Base-by-base conservation (phyloP, 2,797 vertebrate species). In the Neopelma chrysocephalum region DNA sequence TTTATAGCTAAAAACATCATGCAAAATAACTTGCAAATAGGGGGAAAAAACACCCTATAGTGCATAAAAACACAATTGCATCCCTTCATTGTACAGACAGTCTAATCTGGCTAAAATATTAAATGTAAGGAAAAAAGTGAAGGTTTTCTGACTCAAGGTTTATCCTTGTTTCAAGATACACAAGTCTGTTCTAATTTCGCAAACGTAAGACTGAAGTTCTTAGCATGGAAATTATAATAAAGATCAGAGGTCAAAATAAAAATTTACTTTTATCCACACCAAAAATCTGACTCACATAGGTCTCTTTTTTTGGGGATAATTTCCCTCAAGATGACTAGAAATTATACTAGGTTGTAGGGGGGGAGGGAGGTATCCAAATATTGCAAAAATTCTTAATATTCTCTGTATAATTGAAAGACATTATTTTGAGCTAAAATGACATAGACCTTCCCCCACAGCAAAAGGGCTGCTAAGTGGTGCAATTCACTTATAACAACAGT, bases 221-320 rank as follows among this genome's bases (percentile, higher is more conserved):
- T 64, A 69, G 51, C 27, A 53, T 15, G 15, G 32, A 86, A 88
- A 73, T 42, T 17, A 26, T 1, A 4, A 29, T 9, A n/a, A 83
- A 68, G 26, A 27, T 29, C 18, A 54, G 53, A 77, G 9, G 18
- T 23, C 22, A 36, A 34, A 3, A 43, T 13, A 18, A 88, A 85
- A 43, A 62, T 23, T 38, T 12, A n/a, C 34, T 38, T 65, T 48
- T 32, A 43, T 70, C 47, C 32, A 42, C 29, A 34, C 17, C 10
- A 51, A 72, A 70, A 77, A 11, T 34, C n/a, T 16, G 20, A 23
- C 14, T 77, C 17, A 7, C 20, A 3, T 0, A 3, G 0, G 3
- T 47, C 10, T 40, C 5, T 13, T 38, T 57, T 43, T 71, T 23
- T n/a, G n/a, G 22, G 11, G 25, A 13, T 23, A 11, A 13, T 5